phyloP scores from a whole-genome alignment of 2,797 vertebrate species.

The Lemur catta region DNA sequence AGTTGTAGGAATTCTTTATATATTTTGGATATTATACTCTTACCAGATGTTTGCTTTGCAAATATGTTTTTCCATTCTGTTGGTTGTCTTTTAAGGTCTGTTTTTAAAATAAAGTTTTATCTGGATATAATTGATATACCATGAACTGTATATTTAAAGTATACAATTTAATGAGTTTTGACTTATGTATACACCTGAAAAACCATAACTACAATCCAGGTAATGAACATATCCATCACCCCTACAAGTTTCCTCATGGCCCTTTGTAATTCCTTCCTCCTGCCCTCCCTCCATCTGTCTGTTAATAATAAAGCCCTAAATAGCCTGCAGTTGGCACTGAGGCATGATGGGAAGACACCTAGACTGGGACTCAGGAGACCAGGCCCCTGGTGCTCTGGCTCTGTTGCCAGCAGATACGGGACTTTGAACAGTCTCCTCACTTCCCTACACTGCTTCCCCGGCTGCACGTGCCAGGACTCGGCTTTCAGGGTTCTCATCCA shows the following conservation, averaged over 20 bases:
- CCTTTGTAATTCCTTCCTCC: not conserved
- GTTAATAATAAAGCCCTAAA: not conserved
- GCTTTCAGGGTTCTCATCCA: not conserved
- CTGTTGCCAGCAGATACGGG: not conserved
- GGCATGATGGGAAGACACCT: not conserved
- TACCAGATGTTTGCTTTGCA: not conserved
- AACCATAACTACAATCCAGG: not conserved
- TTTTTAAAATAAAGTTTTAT: not conserved
- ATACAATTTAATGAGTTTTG: not conserved
- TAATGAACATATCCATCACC: not conserved
- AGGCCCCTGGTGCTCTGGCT: not conserved
- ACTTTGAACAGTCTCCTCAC: not conserved
- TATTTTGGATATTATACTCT: not conserved
- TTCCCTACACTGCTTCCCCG: not conserved
- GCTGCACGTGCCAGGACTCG: not conserved
- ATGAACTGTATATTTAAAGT: not conserved
- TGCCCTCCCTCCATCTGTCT: not conserved
- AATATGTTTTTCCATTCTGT: not conserved
- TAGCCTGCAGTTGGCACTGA: not conserved
- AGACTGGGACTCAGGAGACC: not conserved
- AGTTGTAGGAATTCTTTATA: not conserved
- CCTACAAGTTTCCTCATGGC: not conserved
- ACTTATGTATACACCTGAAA: not conserved
- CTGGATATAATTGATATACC: not conserved
- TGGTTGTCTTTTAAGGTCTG: not conserved